Percentiles rank a stretch among this genome's conserved stretches.
These are phyloP conservation scores for Mellilla xanthometata DNA, from an alignment of 2,888 invertebrate species.

Conservation along the genomic window DNA sequence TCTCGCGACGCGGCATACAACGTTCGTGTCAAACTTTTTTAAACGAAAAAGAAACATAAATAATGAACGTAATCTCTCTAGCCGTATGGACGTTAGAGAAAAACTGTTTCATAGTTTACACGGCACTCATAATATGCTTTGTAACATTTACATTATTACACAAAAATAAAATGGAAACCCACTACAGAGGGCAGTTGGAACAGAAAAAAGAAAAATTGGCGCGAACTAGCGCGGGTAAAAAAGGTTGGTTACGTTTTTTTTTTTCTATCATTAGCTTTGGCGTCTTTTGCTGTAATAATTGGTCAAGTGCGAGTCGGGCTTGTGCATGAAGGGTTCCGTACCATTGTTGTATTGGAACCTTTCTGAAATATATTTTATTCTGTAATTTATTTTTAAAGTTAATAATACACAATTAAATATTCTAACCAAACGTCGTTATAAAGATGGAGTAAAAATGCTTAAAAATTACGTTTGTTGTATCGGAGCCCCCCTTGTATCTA, in stretches of 20 bases:
- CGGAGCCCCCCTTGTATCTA: too few relatives aligned
- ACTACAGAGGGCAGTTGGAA: conserved; percentile 45
- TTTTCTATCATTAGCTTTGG: too few relatives aligned
- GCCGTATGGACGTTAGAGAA: conserved; percentile 69
- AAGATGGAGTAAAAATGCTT: too few relatives aligned
- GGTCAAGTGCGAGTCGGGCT: too few relatives aligned
- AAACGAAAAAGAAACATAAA: conserved; percentile 31
- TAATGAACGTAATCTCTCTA: conserved; percentile 68
- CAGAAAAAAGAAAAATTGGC: conserved; percentile 53
- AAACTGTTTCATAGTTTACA: conserved; percentile 70
- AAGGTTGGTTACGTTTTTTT: conserved; percentile 47
- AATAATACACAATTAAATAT: too few relatives aligned
- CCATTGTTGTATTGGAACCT: too few relatives aligned
- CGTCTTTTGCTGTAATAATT: too few relatives aligned
- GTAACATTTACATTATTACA: conserved; percentile 65
- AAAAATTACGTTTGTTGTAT: too few relatives aligned
- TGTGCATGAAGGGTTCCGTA: too few relatives aligned
- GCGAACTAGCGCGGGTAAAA: conserved; percentile 46
- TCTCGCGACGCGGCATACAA: conserved; percentile 26
- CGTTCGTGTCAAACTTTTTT: conserved; percentile 20
- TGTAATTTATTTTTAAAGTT: too few relatives aligned
- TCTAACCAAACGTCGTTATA: too few relatives aligned
- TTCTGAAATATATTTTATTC: too few relatives aligned
- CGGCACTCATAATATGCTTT: conserved; percentile 60
- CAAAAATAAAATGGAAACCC: conserved; percentile 60